A percentile compares a stretch with the other conserved stretches of the same genome.
Conservation (phyloP, 1,140 invertebrate species). For the Drosophila varians region DNA sequence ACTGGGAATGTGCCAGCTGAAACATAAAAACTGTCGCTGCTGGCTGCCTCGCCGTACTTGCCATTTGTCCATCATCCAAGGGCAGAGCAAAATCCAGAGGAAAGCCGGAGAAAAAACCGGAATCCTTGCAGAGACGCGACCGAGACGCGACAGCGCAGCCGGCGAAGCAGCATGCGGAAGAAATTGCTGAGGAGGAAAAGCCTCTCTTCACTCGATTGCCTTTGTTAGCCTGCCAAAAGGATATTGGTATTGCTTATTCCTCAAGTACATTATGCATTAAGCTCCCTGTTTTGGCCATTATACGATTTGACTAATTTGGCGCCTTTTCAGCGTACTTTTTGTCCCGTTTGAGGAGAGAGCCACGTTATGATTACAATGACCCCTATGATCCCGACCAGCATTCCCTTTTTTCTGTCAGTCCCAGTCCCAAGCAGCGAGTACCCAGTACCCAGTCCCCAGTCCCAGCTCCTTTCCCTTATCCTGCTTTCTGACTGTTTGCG, state of each 20-base stretch:
- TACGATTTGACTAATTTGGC: conserved; percentile 64
- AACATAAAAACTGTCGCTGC: conserved; percentile 65
- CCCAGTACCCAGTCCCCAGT: conserved; percentile 29
- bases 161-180: conserved; percentile 8
- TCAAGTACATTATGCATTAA: conserved; percentile 10
- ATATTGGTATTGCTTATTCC: conserved; percentile 4
- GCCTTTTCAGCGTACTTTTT: conserved; percentile 47
- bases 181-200: conserved; percentile 7
- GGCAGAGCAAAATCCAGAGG: conserved; percentile 4
- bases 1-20: conserved; percentile 20
- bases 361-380: conserved; percentile 75
- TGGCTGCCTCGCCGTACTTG: conserved; percentile 44
- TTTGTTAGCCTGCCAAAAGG: conserved; percentile 63
- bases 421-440: neutral
- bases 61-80: conserved; percentile 44
- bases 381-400: conserved; percentile 71
- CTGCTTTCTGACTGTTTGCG: conserved; percentile 1
- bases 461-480: neutral
- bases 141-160: conserved; percentile 7
- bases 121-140: conserved; percentile 15
- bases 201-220: conserved; percentile 38
- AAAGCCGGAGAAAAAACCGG: neutral
- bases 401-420: conserved; percentile 11
- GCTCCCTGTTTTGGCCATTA: conserved; percentile 54
- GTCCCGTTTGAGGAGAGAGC: neutral